phyloP scores from a whole-genome alignment of 2,888 invertebrate species.

The Liodrosophila aerea region DNA sequence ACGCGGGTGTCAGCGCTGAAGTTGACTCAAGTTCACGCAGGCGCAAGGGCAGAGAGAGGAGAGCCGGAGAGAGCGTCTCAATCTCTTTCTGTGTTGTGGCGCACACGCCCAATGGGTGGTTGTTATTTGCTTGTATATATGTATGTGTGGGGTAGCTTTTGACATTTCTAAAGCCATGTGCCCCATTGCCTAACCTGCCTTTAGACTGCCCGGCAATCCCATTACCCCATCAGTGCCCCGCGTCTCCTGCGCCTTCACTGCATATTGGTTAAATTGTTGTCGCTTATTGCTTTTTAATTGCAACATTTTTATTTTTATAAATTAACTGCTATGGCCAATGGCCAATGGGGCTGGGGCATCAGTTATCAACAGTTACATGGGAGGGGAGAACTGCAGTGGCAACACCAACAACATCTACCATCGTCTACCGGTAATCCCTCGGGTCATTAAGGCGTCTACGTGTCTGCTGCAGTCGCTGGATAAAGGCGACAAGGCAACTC shows the following conservation, averaged over 20 bases:
- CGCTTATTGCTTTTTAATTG: conserved; percentile 67
- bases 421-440: conserved; percentile 65
- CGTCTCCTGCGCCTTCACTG: conserved; percentile 15
- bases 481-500: conserved; percentile 29
- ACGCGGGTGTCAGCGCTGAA: conserved; percentile 41
- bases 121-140: conserved; percentile 41
- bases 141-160: conserved; percentile 60
- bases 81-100: conserved; percentile 19
- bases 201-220: conserved; percentile 24
- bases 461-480: conserved; percentile 55
- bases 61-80: conserved; percentile 1
- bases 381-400: conserved; percentile 4
- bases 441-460: conserved; percentile 70
- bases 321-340: too few relatives aligned
- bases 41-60: conserved; percentile 54
- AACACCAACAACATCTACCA: conserved; percentile 18
- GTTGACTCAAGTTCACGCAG: conserved; percentile 34
- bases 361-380: conserved; percentile 13
- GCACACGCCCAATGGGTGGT: conserved; percentile 65
- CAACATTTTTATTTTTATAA: too few relatives aligned
- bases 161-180: conserved; percentile 39
- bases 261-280: conserved; percentile 46
- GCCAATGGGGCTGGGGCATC: too few relatives aligned
- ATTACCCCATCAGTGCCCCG: conserved; percentile 20
- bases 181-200: conserved; percentile 22